Evolutionary conservation across 2,797 vertebrate species (phyloP).

Genomic region (Epinephelus coioides): DNA sequence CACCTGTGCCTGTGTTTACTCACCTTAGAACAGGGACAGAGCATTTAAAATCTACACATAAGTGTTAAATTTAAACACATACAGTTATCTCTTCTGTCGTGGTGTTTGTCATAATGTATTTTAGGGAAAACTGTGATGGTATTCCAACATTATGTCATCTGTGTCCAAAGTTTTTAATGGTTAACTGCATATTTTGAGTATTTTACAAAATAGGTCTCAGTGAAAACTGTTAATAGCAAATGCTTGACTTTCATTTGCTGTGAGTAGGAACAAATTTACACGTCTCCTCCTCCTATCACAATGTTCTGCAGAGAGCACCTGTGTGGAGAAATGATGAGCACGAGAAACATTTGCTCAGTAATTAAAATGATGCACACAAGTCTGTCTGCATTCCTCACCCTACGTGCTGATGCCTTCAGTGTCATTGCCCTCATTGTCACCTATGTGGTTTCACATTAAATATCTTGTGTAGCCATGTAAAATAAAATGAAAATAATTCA

Average conservation of each 20-base stretch:
- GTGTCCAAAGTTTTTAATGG: too few species aligned
- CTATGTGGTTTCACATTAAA: not conserved
- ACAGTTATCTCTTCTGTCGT: too few species aligned
- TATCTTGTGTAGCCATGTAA: not conserved
- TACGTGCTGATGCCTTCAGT: not conserved
- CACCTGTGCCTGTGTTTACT: not conserved
- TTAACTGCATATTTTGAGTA: too few species aligned
- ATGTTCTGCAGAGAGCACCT: not conserved
- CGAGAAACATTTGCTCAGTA: not conserved
- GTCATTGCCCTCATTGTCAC: not conserved
- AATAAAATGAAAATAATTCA: not conserved
- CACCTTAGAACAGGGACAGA: not conserved
- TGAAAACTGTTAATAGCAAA: too few species aligned
- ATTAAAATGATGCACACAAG: not conserved
- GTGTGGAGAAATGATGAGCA: not conserved
- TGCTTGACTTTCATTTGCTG: not conserved
- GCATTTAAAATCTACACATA: not conserved
- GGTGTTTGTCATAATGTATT: not conserved
- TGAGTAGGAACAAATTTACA: not conserved
- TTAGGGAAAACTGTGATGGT: not conserved
- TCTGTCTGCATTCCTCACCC: not conserved
- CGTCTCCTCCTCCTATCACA: not conserved
- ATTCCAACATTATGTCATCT: not conserved
- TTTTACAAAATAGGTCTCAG: too few species aligned
- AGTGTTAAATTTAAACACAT: not conserved